Conservation (phyloP, 2,888 invertebrate genomes). For the Ethmia dodecea region DNA sequence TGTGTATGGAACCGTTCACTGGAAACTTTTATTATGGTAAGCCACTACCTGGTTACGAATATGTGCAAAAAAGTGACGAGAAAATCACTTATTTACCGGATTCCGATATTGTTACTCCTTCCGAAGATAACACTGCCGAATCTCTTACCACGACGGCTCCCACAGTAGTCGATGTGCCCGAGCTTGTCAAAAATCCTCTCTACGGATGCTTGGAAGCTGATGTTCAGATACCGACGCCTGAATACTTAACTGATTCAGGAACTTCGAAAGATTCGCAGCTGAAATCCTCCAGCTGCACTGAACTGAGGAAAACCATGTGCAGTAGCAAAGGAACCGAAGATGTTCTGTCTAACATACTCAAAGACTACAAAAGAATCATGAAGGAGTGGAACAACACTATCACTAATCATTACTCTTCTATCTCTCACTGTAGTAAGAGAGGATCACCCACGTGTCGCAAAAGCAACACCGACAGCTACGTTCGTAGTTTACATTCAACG, state of each 20-base stretch:
- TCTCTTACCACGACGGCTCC: slow-evolving; percentile 52
- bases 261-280: slow-evolving; percentile 58
- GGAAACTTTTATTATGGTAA: slow-evolving; percentile 72
- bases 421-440: slow-evolving; percentile 37
- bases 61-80: slow-evolving; percentile 55
- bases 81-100: slow-evolving; percentile 64
- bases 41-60: slow-evolving; percentile 57
- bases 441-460: slow-evolving; percentile 36
- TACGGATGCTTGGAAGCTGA: slow-evolving; percentile 58
- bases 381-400: slow-evolving; percentile 69
- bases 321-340: slow-evolving; percentile 41
- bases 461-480: slow-evolving; percentile 51
- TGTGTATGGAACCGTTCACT: slow-evolving; percentile 61
- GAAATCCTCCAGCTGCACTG: slow-evolving; percentile 62
- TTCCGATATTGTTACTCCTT: slow-evolving; percentile 55
- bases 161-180: slow-evolving; percentile 57
- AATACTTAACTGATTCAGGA: slow-evolving; percentile 43
- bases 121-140: slow-evolving; percentile 51
- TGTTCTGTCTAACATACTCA: slow-evolving; percentile 48
- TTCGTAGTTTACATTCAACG: slow-evolving; percentile 57
- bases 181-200: slow-evolving; percentile 59
- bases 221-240: slow-evolving; percentile 42
- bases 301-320: slow-evolving; percentile 54
- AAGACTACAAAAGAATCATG: slow-evolving; percentile 69
- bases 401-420: slow-evolving; percentile 53